These are phyloP conservation scores for Sinocyclocheilus maitianheensis DNA, from an alignment of 2,113 vertebrate species.

Conservation along the genomic window DNA sequence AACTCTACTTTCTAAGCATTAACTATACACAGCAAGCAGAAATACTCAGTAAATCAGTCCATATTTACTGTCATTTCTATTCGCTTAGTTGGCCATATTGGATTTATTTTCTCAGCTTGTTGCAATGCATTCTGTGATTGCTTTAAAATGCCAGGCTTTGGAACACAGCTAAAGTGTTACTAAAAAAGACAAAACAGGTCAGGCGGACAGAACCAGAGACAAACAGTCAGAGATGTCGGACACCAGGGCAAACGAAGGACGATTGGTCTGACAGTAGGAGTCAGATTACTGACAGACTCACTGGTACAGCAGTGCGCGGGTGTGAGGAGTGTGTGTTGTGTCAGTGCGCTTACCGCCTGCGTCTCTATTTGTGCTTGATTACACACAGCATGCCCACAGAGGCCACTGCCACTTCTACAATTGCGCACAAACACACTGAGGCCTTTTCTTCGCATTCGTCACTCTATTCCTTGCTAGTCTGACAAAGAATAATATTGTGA, in stretches of 20 bases:
- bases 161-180: background rate
- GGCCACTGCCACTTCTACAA: background rate
- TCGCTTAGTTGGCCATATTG: background rate
- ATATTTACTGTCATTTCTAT: no score
- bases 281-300: constrained; percentile 45
- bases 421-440: background rate
- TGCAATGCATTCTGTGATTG: background rate
- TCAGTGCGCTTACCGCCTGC: constrained; percentile 7
- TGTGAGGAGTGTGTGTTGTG: background rate
- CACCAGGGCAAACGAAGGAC: background rate
- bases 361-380: constrained; percentile 42
- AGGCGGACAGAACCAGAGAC: background rate
- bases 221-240: constrained; percentile 18
- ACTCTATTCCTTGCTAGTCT: background rate
- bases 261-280: constrained; percentile 36
- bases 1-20: no score
- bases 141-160: background rate
- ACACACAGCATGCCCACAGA: constrained; percentile 31
- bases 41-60: no score
- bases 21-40: no score
- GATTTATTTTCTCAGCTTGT: background rate
- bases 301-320: background rate
- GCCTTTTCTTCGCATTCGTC: background rate
- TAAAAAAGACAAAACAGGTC: background rate
- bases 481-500: constrained; percentile 11